Evolutionary conservation across 2,113 vertebrate species (phyloP), one percentile per base, ranked within the genome.

Genomic region (Plestiodon gilberti): DNA sequence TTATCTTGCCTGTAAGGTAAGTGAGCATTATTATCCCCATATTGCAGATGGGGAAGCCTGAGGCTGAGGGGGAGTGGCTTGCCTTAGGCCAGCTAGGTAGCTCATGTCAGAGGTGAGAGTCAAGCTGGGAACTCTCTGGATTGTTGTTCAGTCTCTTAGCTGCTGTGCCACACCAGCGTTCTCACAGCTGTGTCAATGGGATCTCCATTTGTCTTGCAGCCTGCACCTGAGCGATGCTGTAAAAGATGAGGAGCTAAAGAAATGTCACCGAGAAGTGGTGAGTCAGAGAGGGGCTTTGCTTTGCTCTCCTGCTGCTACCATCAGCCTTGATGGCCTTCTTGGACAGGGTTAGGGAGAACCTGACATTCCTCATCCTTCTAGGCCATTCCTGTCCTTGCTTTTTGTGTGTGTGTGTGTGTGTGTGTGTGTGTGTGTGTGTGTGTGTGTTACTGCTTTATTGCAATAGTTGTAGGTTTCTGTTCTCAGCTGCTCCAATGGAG

Each of bases 211-310:
- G 73, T 40, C 86, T 95, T 94, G 33, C 92, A 97, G 96, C 85
- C 81, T 95, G 65, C 94, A 91, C 87, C 92, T 95, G 90, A 93
- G 90, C 0, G 95, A 96, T 83, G 76, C 90, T 30, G 92, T 93
- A 75, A 97, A 95, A 92, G 92, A 93, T 30, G 94, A 95, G 80
- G 95, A 96, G 78, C 89, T 95, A 85, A 97, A 96, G 93, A 97
- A 96, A 75, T 95, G 84, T 70, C 88, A 90, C n/a, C 86, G 85
- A 78, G 95, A 96, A 92, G 94, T 92, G 52, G 96, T 96, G 71
- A 96, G 96, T 93, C 2, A 3, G 71, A 28, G 18, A 8, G 13
- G 18, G 13, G 40, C 33, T 23, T 23, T 20, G 4, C 43, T 9
- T 52, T 6, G 3, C n/a, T 65, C 76, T 20, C 33, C 38, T 23